Evolutionary conservation across 2,888 invertebrate genomes (phyloP).

Genomic region (Orthosia incerta): DNA sequence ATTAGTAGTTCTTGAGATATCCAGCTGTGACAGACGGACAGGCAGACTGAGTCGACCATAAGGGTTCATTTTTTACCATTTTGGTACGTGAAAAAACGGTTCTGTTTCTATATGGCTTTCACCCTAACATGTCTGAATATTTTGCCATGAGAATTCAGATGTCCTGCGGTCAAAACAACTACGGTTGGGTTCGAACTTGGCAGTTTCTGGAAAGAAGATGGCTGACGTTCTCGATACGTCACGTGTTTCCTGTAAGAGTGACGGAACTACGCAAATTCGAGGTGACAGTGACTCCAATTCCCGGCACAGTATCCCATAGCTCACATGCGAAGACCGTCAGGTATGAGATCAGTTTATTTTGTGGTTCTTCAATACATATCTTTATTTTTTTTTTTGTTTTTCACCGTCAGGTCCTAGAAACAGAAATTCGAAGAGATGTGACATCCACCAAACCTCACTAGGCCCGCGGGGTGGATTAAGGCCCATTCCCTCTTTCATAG

Average conservation of each 20-base stretch:
- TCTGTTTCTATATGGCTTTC: not conserved
- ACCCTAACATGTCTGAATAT: not conserved
- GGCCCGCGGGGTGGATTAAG: no score
- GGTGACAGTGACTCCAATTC: slow-evolving; percentile 71
- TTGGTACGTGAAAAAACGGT: not conserved
- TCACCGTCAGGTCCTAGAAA: no score
- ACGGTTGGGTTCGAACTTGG: slow-evolving; percentile 85
- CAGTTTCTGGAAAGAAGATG: slow-evolving; percentile 82
- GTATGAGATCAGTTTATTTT: slow-evolving; percentile 54
- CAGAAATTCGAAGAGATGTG: no score
- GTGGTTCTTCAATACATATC: not conserved
- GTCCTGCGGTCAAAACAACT: slow-evolving; percentile 73
- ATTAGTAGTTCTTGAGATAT: no score
- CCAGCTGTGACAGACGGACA: no score
- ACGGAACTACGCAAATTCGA: slow-evolving; percentile 71
- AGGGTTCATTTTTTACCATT: no score
- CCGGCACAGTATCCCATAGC: slow-evolving; percentile 73
- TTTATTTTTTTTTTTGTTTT: no score
- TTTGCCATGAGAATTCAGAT: slow-evolving; percentile 70
- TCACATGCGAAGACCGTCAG: slow-evolving; percentile 46
- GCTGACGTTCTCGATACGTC: slow-evolving; percentile 83
- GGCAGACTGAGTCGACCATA: no score
- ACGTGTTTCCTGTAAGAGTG: slow-evolving; percentile 81
- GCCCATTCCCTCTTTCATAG: no score
- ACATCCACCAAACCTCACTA: no score